Conservation (phyloP, 2,888 invertebrate genomes). For the Phortica okadai region DNA sequence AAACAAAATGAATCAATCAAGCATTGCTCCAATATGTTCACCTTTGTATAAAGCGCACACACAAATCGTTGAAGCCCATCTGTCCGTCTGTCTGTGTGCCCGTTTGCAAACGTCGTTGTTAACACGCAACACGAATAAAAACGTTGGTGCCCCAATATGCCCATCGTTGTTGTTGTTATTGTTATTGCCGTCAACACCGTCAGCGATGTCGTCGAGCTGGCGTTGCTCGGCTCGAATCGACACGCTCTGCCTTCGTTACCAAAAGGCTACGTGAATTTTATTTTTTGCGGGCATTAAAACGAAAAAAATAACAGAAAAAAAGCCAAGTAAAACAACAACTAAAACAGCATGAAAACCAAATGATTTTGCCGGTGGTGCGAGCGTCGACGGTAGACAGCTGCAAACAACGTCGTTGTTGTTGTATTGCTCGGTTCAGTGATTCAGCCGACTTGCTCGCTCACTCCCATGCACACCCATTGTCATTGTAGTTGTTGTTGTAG, state of each 20-base stretch:
- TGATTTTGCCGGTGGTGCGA: neutral
- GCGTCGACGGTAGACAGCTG: neutral
- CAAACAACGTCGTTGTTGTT: conserved; percentile 12
- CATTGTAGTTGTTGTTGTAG: conserved; percentile 13
- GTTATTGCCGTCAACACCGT: neutral
- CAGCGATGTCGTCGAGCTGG: conserved; percentile 14
- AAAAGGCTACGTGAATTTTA: conserved; percentile 25
- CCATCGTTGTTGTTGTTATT: neutral
- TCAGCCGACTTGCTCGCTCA: neutral
- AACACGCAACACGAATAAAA: conserved; percentile 29
- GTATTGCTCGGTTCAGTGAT: conserved; percentile 29
- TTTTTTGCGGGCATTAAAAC: neutral
- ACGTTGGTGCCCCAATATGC: conserved; percentile 6
- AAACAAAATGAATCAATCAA: too few species aligned
- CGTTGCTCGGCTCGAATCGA: neutral
- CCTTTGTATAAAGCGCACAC: neutral
- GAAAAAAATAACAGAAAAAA: neutral
- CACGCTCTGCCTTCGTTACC: conserved; percentile 1
- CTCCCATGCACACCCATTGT: neutral
- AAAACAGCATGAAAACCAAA: neutral
- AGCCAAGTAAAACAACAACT: neutral
- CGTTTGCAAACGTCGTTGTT: neutral
- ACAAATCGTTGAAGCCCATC: neutral
- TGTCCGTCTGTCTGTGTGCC: neutral
- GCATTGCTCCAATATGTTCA: neutral